phyloP scores from a whole-genome alignment of 2,888 invertebrate species.

The Rotaria macrura region DNA sequence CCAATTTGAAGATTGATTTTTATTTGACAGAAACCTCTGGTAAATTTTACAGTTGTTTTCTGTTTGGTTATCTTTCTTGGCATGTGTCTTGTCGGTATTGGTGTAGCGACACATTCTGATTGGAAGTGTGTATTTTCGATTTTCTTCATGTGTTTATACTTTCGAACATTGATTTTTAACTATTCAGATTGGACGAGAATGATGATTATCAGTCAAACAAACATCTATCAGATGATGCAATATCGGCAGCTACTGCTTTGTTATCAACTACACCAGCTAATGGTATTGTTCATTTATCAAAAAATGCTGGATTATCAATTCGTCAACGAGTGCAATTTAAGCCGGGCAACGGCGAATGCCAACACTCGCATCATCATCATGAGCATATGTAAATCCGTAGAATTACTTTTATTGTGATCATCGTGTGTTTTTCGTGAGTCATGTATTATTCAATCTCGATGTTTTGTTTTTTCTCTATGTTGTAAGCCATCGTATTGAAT shows the following conservation, averaged over 20 bases:
- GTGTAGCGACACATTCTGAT: constrained; percentile 1
- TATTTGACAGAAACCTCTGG: background rate
- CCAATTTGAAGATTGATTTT: background rate
- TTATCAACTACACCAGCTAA: background rate
- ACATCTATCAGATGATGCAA: background rate
- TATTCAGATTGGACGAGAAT: background rate
- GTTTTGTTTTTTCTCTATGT: background rate
- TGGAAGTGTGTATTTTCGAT: background rate
- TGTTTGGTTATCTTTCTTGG: constrained; percentile 7
- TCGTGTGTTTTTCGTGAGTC: background rate
- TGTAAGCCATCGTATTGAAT: background rate
- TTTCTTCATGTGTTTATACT: background rate
- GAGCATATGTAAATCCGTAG: background rate
- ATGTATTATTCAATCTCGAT: background rate
- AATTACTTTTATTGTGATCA: background rate
- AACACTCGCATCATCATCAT: background rate
- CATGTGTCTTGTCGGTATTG: background rate
- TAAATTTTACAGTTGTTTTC: background rate
- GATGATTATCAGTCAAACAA: background rate
- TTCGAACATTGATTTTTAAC: background rate
- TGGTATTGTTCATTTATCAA: background rate
- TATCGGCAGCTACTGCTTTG: background rate
- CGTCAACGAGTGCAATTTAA: background rate
- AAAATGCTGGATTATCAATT: background rate
- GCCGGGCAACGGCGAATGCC: background rate